phyloP scores from a whole-genome alignment of 30 jellyfish, hydroid and myxozoan genomes.

The Pseudorhiza aurosa region DNA sequence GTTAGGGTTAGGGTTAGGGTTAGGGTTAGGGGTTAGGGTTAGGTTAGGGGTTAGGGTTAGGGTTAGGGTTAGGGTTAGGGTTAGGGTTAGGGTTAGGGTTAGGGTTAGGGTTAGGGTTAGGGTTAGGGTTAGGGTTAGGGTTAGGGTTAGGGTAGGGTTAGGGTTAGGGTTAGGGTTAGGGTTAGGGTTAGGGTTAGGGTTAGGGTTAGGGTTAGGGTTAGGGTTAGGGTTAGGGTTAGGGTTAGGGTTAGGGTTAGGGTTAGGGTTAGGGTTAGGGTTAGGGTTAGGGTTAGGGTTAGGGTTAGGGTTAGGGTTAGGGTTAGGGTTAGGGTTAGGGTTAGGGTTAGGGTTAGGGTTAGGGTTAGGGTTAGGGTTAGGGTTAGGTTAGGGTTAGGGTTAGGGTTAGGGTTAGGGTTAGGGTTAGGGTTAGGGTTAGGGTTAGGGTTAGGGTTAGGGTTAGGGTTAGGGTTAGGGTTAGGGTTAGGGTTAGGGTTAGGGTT shows the following conservation, averaged over 20 bases:
- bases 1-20: slow-evolving; percentile 42
- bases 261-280: background rate
- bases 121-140: slow-evolving; percentile 16
- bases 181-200: slow-evolving; percentile 18
- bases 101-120: slow-evolving; percentile 4
- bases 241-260: slow-evolving; percentile 12
- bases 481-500: background rate
- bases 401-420: background rate
- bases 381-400: background rate
- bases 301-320: background rate
- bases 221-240: slow-evolving; percentile 1
- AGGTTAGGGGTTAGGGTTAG: slow-evolving; percentile 39
- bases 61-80: slow-evolving; percentile 49
- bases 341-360: background rate
- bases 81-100: slow-evolving; percentile 14
- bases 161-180: slow-evolving; percentile 19
- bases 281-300: slow-evolving; percentile 2
- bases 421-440: background rate
- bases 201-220: slow-evolving; percentile 15
- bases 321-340: background rate
- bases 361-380: background rate
- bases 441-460: background rate
- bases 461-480: background rate
- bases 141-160: slow-evolving; percentile 13
- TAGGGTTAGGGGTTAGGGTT: slow-evolving; percentile 23